Percentiles rank a stretch among this genome's conserved stretches.
phyloP scores from a whole-genome alignment of 1,140 invertebrate genomes.

The Globodera rostochiensis region DNA sequence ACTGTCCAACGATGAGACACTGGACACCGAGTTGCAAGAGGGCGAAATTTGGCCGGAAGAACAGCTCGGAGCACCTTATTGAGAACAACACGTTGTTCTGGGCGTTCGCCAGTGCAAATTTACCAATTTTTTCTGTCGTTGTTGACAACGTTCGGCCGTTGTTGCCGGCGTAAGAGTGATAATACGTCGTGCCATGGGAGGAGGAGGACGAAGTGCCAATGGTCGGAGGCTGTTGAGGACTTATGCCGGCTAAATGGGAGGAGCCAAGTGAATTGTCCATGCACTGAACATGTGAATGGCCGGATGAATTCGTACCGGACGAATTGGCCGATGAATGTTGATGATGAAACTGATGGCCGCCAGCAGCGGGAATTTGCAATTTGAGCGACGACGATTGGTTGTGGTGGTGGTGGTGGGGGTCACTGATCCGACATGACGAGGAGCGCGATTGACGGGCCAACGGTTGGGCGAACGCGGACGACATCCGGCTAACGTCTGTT shows the following conservation, averaged over 20 bases:
- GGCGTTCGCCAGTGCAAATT: background rate
- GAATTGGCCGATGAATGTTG: background rate
- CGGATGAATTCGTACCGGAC: too few species aligned
- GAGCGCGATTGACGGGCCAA: constrained; percentile 19
- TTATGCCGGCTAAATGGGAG: too few species aligned
- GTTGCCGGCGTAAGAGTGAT: constrained; percentile 35
- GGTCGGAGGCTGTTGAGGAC: background rate
- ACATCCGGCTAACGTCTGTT: constrained; percentile 14
- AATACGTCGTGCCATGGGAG: constrained; percentile 33
- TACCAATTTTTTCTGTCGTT: background rate
- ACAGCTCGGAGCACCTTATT: constrained; percentile 6
- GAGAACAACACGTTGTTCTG: background rate
- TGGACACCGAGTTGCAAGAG: constrained; percentile 47
- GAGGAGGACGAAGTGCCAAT: background rate
- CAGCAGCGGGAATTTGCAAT: background rate
- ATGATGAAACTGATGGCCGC: background rate
- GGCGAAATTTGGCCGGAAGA: constrained; percentile 44
- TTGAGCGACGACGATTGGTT: background rate
- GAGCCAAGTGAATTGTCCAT: too few species aligned
- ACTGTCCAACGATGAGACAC: constrained; percentile 45
- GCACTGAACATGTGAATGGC: too few species aligned
- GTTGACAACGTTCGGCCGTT: background rate
- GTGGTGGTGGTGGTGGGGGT: constrained; percentile 28
- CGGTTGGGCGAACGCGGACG: constrained; percentile 23
- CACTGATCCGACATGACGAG: constrained; percentile 26